Evolutionary conservation across 2,888 invertebrate genomes (phyloP), one percentile per base, ranked within the genome.

Genomic region (Xestoiulus laeticollis): DNA sequence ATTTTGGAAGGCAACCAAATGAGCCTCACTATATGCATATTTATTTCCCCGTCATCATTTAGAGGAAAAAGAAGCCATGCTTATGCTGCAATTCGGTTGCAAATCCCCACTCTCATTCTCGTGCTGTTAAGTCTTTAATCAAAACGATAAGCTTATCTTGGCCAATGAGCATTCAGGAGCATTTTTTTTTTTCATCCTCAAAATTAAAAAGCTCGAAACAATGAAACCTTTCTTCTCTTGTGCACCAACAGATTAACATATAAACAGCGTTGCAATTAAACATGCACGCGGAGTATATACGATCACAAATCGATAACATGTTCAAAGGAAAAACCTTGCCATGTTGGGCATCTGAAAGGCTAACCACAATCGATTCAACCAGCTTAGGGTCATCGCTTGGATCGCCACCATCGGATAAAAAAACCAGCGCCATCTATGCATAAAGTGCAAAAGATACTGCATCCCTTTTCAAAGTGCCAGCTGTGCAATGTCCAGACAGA

Each of bases 1-100:
- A 68, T 68, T 68, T 68, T 68, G 68, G 68, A 68, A 68, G 68
- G 68, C 68, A 12, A 68, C 68, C 68, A 68, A 68, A 68, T 26
- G 22, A 68, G 68, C 26, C 22, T 68, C 68, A 16, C 0, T 68
- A 10, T 26, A 68, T 68, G 68, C 68, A 68, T 68, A 68, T 68
- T 68, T 68, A 68, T 26, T 26, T 68, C 19, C 22, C 68, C 22
- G 68, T 6, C 68, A n/a, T 59, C n/a, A n/a, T 59, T 59, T 59
- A 22, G n/a, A n/a, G 0, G 22, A 59, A 22, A 59, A 59, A 6
- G 59, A 59, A 59, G 59, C 59, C 59, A 59, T 22, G 59, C n/a
- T 59, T 22, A 59, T 59, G 59, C 16, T 14, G 59, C 59, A 48
- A 12, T 48, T 59, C 22, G 59, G 59, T 16, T 6, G 6, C 48